Percentiles rank a stretch among this genome's conserved stretches.
These are phyloP conservation scores for Thunnus thynnus DNA, from an alignment of 2,113 vertebrate genomes.

Conservation along the genomic window DNA sequence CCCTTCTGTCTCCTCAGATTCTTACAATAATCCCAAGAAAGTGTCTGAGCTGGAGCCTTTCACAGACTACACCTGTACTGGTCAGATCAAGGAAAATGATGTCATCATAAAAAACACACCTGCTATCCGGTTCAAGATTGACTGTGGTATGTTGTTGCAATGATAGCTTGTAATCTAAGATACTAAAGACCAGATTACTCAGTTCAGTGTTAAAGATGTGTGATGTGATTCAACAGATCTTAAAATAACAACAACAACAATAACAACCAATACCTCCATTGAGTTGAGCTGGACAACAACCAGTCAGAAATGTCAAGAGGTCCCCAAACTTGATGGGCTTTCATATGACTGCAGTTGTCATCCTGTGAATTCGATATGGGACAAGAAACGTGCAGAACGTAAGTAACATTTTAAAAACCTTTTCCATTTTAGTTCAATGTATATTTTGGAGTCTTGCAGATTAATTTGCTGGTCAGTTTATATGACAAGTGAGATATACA, in stretches of 20 bases:
- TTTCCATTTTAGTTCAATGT: not conserved
- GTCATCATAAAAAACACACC: accelerated
- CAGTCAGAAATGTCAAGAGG: not conserved
- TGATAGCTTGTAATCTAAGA: not conserved
- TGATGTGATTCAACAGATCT: conserved; percentile 49
- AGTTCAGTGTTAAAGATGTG: conserved; percentile 1
- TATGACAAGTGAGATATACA: too few relatives aligned
- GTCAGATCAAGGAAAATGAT: not conserved
- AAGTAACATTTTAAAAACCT: conserved; percentile 15
- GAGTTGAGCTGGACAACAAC: accelerated
- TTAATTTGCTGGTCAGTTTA: not conserved
- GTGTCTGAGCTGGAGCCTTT: conserved; percentile 47
- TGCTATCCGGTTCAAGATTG: accelerated
- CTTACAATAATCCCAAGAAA: accelerated
- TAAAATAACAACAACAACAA: too few relatives aligned
- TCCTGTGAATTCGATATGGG: accelerated
- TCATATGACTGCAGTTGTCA: not conserved
- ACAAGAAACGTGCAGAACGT: accelerated
- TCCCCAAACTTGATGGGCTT: accelerated
- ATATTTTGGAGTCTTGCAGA: not conserved
- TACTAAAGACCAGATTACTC: not conserved
- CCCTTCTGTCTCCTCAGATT: conserved; percentile 39
- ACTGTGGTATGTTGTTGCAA: conserved; percentile 59
- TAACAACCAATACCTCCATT: not conserved
- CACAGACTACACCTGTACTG: conserved; percentile 43